Conservation (phyloP, 1,140 invertebrate genomes). For the Drosophila nigromelanica region DNA sequence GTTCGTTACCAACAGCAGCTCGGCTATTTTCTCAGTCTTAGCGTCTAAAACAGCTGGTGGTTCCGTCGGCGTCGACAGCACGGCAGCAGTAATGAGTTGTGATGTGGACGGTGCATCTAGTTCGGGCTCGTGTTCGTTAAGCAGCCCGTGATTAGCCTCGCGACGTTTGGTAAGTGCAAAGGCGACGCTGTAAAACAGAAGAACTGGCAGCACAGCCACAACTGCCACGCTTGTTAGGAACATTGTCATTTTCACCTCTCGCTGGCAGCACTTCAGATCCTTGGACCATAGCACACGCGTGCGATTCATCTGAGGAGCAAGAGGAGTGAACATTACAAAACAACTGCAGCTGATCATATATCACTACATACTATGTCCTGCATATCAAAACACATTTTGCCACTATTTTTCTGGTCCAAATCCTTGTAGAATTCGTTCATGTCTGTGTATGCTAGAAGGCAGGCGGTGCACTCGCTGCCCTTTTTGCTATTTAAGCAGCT, state of each 20-base stretch:
- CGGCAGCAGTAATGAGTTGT: constrained; percentile 53
- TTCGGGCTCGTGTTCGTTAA: constrained; percentile 58
- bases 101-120: constrained; percentile 58
- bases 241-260: constrained; percentile 48
- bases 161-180: constrained; percentile 62
- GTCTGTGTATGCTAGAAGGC: constrained; percentile 40
- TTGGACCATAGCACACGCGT: constrained; percentile 70
- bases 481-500: not conserved
- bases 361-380: constrained; percentile 61
- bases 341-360: not conserved
- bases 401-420: constrained; percentile 61
- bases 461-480: constrained; percentile 32
- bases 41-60: not conserved
- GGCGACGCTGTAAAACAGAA: constrained; percentile 58
- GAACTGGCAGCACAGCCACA: constrained; percentile 50
- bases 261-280: constrained; percentile 66
- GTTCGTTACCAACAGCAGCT: not conserved
- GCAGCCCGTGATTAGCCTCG: constrained; percentile 61
- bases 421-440: constrained; percentile 62
- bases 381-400: constrained; percentile 71
- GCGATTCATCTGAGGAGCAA: constrained; percentile 66
- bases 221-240: constrained; percentile 49
- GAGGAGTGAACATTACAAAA: not conserved
- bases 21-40: constrained; percentile 41
- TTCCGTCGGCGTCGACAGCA: constrained; percentile 48